A percentile compares a stretch with the other conserved stretches of the same genome.
Conservation (phyloP, 2,113 vertebrate genomes). For the Nibea coibor region DNA sequence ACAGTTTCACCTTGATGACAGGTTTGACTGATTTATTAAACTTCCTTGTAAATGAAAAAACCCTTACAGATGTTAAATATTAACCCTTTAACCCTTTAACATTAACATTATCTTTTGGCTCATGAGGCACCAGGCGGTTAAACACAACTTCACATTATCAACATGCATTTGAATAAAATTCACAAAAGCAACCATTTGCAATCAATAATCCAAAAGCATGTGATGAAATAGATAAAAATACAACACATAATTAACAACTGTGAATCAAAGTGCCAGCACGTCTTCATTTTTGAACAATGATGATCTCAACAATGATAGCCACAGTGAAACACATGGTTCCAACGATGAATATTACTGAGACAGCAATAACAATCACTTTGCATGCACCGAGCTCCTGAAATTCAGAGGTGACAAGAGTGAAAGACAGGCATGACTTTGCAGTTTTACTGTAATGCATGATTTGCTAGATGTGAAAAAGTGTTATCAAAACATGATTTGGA, state of each 20-base stretch:
- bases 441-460: neutral
- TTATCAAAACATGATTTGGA: neutral
- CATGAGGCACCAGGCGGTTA: neutral
- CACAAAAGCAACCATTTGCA: neutral
- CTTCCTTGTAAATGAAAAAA: neutral
- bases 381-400: conserved; percentile 18
- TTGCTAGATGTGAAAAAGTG: neutral
- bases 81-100: neutral
- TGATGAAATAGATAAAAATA: neutral
- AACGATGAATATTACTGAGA: neutral
- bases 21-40: neutral
- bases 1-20: neutral
- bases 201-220: neutral
- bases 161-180: neutral
- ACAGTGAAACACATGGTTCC: conserved; percentile 14
- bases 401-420: neutral
- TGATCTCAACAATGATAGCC: neutral
- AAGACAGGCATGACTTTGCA: neutral
- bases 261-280: neutral
- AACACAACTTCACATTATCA: neutral
- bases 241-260: neutral
- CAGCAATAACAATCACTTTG: accelerated
- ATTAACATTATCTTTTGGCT: neutral
- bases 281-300: too few relatives aligned
- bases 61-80: neutral